phyloP scores from a whole-genome alignment of 2,888 invertebrate genomes.

The Diloba caeruleocephala region DNA sequence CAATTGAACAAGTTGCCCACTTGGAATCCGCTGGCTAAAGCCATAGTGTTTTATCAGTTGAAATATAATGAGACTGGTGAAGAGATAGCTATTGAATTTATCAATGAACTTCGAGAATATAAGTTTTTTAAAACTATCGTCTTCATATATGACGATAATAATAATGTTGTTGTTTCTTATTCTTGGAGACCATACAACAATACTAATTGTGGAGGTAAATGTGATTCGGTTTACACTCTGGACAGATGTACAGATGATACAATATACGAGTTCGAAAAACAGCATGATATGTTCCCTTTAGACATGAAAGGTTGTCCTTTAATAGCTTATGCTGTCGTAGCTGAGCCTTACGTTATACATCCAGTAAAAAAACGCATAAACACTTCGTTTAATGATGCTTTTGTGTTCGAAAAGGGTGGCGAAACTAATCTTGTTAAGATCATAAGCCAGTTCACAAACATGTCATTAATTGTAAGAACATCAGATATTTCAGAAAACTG shows the following conservation, averaged over 20 bases:
- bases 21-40: conserved; percentile 87
- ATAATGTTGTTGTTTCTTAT: conserved; percentile 76
- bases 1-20: conserved; percentile 84
- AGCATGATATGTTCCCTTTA: conserved; percentile 76
- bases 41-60: conserved; percentile 80
- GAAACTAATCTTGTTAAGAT: conserved; percentile 85
- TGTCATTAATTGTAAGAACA: conserved; percentile 77
- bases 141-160: conserved; percentile 72
- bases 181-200: conserved; percentile 83
- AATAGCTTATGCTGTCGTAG: conserved; percentile 77
- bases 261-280: conserved; percentile 67
- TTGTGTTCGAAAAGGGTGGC: conserved; percentile 77
- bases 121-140: conserved; percentile 81
- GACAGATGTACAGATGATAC: conserved; percentile 75
- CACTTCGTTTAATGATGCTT: conserved; percentile 70
- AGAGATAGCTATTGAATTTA: conserved; percentile 73
- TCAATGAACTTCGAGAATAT: conserved; percentile 77
- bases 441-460: conserved; percentile 83
- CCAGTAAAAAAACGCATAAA: conserved; percentile 68
- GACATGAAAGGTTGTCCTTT: conserved; percentile 83
- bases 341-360: conserved; percentile 85
- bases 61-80: conserved; percentile 68
- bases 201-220: conserved; percentile 79
- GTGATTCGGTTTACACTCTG: conserved; percentile 77
- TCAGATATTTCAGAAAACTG: conserved; percentile 78